A percentile compares a stretch with the other conserved stretches of the same genome.
These are phyloP conservation scores for Meloidogyne chitwoodi DNA, from an alignment of 1,140 invertebrate genomes.

Conservation along the genomic window DNA sequence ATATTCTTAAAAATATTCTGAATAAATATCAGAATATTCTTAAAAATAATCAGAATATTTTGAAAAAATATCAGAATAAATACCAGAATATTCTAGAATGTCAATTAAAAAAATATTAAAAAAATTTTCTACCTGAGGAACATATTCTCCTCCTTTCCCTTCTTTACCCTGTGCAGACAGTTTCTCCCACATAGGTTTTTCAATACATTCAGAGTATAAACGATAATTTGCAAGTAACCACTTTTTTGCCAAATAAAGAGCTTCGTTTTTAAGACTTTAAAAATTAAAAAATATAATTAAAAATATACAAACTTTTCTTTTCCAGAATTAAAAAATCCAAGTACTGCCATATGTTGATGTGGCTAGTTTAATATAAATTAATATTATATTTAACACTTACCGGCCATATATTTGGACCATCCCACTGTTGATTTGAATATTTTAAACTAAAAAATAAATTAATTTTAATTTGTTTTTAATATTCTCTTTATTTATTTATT, in stretches of 20 bases:
- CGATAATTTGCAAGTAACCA: constrained; percentile 15
- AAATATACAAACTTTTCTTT: neutral
- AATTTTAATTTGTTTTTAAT: too few species aligned
- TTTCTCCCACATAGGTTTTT: constrained; percentile 17
- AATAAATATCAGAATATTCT: neutral
- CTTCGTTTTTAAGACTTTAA: constrained; percentile 11
- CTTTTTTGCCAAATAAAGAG: constrained; percentile 7
- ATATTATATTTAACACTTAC: neutral
- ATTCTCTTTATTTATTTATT: too few species aligned
- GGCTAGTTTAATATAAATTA: neutral
- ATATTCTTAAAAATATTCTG: neutral
- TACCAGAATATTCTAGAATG: neutral
- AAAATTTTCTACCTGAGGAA: neutral
- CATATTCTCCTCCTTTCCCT: constrained; percentile 16
- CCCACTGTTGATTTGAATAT: neutral
- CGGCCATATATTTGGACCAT: constrained; percentile 19
- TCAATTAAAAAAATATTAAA: neutral
- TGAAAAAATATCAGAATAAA: too few species aligned
- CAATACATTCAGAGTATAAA: neutral
- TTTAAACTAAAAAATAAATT: neutral
- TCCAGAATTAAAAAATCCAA: constrained; percentile 7
- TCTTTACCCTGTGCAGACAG: neutral
- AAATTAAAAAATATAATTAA: neutral
- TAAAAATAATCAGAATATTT: neutral
- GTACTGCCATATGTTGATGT: constrained; percentile 1